Conservation (phyloP, 2,888 invertebrate genomes). For the Nebria salina region DNA sequence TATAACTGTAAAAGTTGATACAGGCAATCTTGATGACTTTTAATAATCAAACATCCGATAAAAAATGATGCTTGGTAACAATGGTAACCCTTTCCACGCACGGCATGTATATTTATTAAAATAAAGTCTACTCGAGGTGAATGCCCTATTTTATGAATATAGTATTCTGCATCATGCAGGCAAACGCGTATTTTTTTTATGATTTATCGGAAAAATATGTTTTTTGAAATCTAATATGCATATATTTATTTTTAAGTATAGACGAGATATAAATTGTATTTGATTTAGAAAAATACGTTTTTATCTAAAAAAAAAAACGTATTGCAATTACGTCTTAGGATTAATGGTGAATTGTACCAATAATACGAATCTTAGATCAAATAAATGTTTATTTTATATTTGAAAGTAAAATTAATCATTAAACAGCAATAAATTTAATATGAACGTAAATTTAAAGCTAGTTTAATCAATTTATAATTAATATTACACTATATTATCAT, state of each 20-base stretch:
- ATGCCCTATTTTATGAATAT: neutral
- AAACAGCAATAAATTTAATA: no score
- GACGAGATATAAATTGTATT: neutral
- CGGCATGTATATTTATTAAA: neutral
- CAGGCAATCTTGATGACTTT: neutral
- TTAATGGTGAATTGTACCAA: no score
- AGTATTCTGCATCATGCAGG: no score
- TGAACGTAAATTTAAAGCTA: no score
- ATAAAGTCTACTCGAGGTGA: neutral
- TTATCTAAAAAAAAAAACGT: no score
- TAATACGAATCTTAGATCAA: no score
- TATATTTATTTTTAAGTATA: neutral
- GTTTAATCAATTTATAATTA: no score
- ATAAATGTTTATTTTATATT: no score
- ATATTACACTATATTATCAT: no score
- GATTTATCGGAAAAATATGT: neutral
- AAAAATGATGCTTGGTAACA: neutral
- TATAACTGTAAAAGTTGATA: neutral
- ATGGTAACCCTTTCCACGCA: neutral
- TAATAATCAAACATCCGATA: neutral
- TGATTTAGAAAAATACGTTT: neutral
- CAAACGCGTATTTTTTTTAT: neutral
- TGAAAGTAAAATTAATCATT: no score
- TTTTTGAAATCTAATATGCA: neutral
- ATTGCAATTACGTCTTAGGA: no score